Conservation (phyloP, 30 jellyfish, hydroid and myxozoan genomes). For the Rhopilema esculentum region DNA sequence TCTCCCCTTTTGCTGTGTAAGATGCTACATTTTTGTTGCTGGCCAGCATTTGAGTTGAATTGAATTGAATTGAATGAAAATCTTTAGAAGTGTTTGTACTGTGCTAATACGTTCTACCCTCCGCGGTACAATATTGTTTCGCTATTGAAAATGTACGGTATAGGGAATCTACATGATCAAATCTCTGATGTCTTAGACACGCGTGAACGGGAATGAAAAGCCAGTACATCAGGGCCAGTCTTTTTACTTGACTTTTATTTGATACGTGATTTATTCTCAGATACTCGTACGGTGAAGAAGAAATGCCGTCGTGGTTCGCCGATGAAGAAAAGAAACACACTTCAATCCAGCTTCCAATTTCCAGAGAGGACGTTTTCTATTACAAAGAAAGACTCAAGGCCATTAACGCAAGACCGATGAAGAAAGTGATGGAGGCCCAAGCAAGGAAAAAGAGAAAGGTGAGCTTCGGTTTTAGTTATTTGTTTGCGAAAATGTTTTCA, state of each 20-base stretch:
- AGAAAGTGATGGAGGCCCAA: conserved; percentile 95
- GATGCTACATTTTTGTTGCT: no score
- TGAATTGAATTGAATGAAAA: no score
- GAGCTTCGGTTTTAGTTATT: not conserved
- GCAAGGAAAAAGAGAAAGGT: conserved; percentile 94
- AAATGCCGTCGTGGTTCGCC: conserved; percentile 96
- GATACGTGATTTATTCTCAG: conserved; percentile 20
- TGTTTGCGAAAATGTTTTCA: not conserved
- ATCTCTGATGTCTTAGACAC: no score
- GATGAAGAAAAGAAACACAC: conserved; percentile 97
- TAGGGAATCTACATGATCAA: no score
- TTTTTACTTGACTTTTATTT: no score
- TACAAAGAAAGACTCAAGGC: conserved; percentile 93
- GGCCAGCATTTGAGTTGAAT: no score
- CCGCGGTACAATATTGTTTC: no score
- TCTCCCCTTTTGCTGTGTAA: no score
- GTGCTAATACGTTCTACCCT: no score
- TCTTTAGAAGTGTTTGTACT: no score
- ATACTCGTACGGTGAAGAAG: conserved; percentile 81
- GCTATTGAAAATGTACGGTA: no score
- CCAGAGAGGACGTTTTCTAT: conserved; percentile 86
- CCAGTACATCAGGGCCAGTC: not conserved
- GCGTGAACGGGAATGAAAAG: no score
- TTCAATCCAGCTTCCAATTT: conserved; percentile 86
- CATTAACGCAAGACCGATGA: conserved; percentile 95